Conservation (phyloP, 1,140 invertebrate genomes). For the Drosophila kikkawai region DNA sequence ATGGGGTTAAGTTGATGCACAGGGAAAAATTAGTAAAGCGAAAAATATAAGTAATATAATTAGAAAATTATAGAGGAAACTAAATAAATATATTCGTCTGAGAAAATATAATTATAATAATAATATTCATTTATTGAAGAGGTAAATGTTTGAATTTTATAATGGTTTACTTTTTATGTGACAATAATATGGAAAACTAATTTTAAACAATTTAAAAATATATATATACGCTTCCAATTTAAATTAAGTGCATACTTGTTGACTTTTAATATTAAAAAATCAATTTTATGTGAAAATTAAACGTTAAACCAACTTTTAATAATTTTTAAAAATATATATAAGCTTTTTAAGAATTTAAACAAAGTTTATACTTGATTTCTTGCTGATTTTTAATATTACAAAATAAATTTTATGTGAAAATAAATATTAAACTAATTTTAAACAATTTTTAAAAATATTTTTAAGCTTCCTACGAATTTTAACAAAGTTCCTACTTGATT, state of each 20-base stretch:
- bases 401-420: too few species aligned
- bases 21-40: background rate
- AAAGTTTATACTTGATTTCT: background rate
- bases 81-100: background rate
- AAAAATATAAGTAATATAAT: fast-evolving
- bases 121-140: too few species aligned
- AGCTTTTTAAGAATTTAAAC: background rate
- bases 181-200: background rate
- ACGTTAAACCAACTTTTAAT: background rate
- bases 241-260: too few species aligned
- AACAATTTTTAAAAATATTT: background rate
- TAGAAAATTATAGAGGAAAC: background rate
- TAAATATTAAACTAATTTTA: too few species aligned
- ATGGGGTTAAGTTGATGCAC: constrained; percentile 34
- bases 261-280: too few species aligned
- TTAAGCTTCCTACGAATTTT: background rate
- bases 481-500: too few species aligned
- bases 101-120: background rate
- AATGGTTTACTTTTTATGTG: too few species aligned
- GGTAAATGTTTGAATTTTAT: background rate
- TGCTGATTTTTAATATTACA: background rate
- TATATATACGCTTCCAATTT: too few species aligned
- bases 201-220: too few species aligned
- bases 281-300: too few species aligned
- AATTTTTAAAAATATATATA: background rate